A percentile compares a stretch with the other conserved stretches of the same genome.
phyloP scores from a whole-genome alignment of 2,888 invertebrate species.

The Parasteatoda lunata region DNA sequence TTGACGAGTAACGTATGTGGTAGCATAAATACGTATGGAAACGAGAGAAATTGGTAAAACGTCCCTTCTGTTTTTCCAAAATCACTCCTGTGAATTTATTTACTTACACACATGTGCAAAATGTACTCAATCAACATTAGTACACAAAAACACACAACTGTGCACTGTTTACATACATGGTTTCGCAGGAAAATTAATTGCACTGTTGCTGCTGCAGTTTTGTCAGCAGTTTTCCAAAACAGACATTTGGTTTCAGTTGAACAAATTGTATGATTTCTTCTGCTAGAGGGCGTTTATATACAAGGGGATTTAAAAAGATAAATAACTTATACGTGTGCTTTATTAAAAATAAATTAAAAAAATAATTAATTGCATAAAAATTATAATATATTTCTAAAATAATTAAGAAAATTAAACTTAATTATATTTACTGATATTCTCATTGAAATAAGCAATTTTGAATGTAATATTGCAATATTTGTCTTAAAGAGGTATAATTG shows the following conservation, averaged over 20 bases:
- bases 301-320: conserved; percentile 18
- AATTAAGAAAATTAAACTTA: not conserved
- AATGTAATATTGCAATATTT: not conserved
- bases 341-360: conserved; percentile 21
- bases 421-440: not conserved
- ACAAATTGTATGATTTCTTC: conserved; percentile 21
- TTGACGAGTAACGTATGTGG: conserved; percentile 67
- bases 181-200: conserved; percentile 25
- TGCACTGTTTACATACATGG: conserved; percentile 51
- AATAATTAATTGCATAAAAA: not conserved
- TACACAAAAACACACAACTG: conserved; percentile 59
- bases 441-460: not conserved
- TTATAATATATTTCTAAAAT: not conserved
- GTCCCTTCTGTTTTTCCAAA: conserved; percentile 41
- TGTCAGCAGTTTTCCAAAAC: not conserved
- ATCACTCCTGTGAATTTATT: conserved; percentile 55
- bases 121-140: conserved; percentile 47
- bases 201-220: conserved; percentile 37
- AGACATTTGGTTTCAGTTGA: conserved; percentile 9
- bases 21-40: conserved; percentile 69
- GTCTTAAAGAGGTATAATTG: not conserved
- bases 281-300: conserved; percentile 15
- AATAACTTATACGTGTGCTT: conserved; percentile 4
- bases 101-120: conserved; percentile 53
- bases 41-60: conserved; percentile 63